phyloP scores from a whole-genome alignment of 2,888 invertebrate species.

The Anorthoa munda region DNA sequence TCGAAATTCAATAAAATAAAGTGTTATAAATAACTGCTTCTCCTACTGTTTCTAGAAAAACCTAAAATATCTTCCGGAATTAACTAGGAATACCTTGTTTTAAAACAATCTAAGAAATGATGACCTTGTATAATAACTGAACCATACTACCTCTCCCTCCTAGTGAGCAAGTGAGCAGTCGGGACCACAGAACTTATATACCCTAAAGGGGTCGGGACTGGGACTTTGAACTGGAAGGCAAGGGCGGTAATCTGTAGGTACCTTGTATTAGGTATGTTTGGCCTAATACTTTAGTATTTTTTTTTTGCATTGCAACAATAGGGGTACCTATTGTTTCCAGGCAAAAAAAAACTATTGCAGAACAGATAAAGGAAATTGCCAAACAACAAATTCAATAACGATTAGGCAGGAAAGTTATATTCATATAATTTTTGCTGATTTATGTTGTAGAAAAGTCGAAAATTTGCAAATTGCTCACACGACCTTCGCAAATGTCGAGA shows the following conservation, averaged over 20 bases:
- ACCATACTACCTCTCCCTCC: background rate
- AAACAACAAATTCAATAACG: background rate
- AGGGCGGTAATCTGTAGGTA: background rate
- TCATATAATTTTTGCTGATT: background rate
- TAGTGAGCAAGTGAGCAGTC: background rate
- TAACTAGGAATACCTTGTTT: background rate
- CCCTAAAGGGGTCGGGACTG: no score
- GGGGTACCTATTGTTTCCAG: background rate
- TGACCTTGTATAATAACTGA: slow-evolving; percentile 22
- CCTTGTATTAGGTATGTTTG: background rate
- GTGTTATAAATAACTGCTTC: background rate
- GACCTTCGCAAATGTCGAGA: slow-evolving; percentile 26
- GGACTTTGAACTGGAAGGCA: slow-evolving; percentile 16
- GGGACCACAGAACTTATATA: no score
- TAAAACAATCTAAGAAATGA: background rate
- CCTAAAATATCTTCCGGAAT: background rate
- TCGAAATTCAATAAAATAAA: background rate
- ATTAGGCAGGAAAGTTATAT: background rate
- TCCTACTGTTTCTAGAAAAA: background rate
- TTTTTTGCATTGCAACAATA: no score
- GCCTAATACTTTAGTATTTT: background rate
- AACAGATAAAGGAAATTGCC: background rate
- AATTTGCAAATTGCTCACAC: slow-evolving; percentile 36
- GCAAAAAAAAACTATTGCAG: background rate
- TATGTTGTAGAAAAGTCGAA: slow-evolving; percentile 10